Evolutionary conservation across 2,888 invertebrate genomes (phyloP).

Genomic region (Smittia aterrima): DNA sequence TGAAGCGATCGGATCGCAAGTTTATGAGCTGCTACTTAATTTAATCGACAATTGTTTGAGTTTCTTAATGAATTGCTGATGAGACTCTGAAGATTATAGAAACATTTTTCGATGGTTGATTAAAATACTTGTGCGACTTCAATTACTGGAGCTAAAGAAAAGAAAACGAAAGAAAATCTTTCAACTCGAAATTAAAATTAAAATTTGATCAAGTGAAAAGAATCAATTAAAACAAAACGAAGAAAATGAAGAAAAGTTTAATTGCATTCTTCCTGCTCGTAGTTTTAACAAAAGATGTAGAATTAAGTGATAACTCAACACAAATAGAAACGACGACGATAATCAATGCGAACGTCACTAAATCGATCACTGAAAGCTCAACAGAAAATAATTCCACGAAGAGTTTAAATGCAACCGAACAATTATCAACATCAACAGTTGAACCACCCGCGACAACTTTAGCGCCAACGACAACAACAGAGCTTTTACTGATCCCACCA

Average conservation of each 20-base stretch:
- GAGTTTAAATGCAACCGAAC: not conserved
- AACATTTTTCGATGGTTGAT: slow-evolving; percentile 19
- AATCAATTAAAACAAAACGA: not conserved
- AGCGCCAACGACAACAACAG: not conserved
- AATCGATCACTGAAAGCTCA: not conserved
- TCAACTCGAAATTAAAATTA: not conserved
- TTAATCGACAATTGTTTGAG: not conserved
- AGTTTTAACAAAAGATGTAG: not conserved
- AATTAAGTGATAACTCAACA: not conserved
- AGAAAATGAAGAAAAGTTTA: not conserved
- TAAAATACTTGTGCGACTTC: not conserved
- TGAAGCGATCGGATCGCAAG: not conserved
- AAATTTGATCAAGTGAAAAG: not conserved
- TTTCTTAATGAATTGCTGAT: not conserved
- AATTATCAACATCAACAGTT: not conserved
- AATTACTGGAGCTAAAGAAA: not conserved
- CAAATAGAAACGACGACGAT: not conserved
- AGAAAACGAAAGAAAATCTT: not conserved
- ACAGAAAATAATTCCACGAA: not conserved
- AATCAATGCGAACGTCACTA: not conserved
- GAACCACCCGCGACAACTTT: not conserved
- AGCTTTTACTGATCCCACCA: slow-evolving; percentile 18
- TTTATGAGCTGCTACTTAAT: not conserved
- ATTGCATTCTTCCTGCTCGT: not conserved
- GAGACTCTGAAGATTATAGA: not conserved